Conservation (phyloP, 2,113 vertebrate species). For the Nothocercus nigrocapillus region DNA sequence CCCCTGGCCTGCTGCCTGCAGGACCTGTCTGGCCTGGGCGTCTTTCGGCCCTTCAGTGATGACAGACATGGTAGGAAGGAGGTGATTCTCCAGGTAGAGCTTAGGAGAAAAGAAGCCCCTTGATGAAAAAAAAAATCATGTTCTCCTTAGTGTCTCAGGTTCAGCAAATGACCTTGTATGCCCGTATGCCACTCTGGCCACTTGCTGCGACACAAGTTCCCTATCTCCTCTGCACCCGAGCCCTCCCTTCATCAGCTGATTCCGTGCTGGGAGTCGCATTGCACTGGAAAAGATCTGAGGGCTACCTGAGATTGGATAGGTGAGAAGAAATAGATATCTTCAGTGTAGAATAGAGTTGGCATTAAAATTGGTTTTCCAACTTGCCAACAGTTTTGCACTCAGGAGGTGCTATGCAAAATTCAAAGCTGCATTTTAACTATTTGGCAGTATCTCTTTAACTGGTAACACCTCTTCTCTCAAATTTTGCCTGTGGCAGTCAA, state of each 20-base stretch:
- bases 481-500: slow-evolving; percentile 51
- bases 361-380: background rate
- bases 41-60: background rate
- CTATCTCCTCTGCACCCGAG: background rate
- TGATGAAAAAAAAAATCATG: background rate
- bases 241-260: rapidly evolving
- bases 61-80: background rate
- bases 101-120: background rate
- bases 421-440: background rate
- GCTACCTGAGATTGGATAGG: background rate
- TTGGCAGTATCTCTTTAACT: slow-evolving; percentile 30
- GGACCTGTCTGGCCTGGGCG: background rate
- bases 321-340: background rate
- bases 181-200: background rate
- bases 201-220: rapidly evolving
- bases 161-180: background rate
- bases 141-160: background rate
- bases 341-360: background rate
- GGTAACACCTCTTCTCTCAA: slow-evolving; percentile 27
- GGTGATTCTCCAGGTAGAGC: background rate
- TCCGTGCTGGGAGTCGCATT: rapidly evolving
- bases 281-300: background rate
- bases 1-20: background rate
- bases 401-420: slow-evolving; percentile 3
- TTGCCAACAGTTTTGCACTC: background rate